Percentiles rank a stretch among this genome's conserved stretches.
These are phyloP conservation scores for Acanthisitta chloris DNA, from an alignment of 2,113 vertebrate genomes.

Conservation along the genomic window DNA sequence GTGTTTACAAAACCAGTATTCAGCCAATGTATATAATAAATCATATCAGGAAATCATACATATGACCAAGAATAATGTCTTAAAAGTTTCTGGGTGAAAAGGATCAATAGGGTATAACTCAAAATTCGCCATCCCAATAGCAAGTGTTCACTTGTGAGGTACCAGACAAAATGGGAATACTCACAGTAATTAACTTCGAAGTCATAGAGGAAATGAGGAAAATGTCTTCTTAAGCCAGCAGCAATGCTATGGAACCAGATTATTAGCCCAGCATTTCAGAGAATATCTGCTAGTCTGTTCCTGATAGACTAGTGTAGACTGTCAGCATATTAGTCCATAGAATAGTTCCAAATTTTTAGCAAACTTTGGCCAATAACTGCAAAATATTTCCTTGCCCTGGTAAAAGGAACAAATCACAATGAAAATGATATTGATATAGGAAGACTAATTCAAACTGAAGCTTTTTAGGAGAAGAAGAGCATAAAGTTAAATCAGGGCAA, in stretches of 20 bases:
- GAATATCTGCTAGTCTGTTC: neutral
- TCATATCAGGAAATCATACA: neutral
- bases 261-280: neutral
- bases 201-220: neutral
- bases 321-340: neutral
- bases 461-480: neutral
- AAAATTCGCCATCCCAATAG: neutral
- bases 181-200: neutral
- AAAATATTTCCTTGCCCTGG: neutral
- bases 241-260: neutral
- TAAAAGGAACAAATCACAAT: neutral
- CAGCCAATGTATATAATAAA: neutral
- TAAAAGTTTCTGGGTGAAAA: neutral
- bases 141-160: neutral
- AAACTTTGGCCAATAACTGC: neutral
- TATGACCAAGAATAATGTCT: neutral
- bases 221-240: neutral
- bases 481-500: neutral
- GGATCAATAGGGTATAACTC: fast-evolving
- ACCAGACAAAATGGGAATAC: neutral
- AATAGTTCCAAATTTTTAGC: neutral
- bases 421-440: neutral
- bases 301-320: neutral
- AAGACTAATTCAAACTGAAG: neutral
- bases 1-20: neutral